phyloP scores from a whole-genome alignment of 2,113 vertebrate species.

The Passer domesticus region DNA sequence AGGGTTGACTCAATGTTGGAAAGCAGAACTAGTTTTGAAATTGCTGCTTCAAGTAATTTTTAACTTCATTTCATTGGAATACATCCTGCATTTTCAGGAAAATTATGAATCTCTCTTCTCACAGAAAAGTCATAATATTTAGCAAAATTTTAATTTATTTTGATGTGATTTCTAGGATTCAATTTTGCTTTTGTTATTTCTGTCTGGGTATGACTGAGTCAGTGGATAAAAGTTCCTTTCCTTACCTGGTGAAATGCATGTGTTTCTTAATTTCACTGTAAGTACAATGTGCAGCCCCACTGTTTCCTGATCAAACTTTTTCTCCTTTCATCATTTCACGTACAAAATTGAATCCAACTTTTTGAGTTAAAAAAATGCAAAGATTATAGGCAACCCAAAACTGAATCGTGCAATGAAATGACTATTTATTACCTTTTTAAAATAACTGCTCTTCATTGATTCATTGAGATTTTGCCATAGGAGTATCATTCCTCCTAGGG shows the following conservation, averaged over 20 bases:
- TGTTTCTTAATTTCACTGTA: not conserved
- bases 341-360: not conserved
- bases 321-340: not conserved
- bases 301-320: not conserved
- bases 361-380: not conserved
- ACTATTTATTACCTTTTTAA: constrained; percentile 6
- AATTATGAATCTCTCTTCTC: not conserved
- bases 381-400: not conserved
- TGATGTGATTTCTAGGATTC: not conserved
- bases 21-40: not conserved
- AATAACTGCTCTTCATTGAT: not conserved
- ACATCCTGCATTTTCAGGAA: not conserved
- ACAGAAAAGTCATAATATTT: not conserved
- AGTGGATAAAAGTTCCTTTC: not conserved
- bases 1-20: not conserved
- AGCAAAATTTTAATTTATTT: not conserved
- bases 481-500: not conserved
- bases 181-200: not conserved
- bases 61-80: not conserved
- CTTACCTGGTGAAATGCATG: not conserved
- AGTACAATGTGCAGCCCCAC: not conserved
- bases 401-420: constrained; percentile 10
- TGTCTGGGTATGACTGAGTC: not conserved
- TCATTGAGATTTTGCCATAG: not conserved
- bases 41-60: not conserved